phyloP scores from a whole-genome alignment of 2,797 vertebrate genomes.

The Danio choprae region DNA sequence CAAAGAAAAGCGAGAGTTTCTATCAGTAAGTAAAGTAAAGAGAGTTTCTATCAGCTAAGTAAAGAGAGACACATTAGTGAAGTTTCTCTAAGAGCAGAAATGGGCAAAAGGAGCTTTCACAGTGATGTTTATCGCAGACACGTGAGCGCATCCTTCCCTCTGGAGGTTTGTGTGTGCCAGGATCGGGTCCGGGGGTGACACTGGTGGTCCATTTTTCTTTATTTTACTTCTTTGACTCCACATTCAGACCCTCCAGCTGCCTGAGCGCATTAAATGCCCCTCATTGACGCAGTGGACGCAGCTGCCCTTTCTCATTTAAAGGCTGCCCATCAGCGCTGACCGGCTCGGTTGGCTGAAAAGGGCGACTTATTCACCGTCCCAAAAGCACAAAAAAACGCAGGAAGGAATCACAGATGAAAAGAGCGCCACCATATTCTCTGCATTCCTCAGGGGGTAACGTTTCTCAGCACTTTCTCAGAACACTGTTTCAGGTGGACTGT shows the following conservation, averaged over 20 bases:
- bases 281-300: conserved; percentile 53
- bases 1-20: background rate
- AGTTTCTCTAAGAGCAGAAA: conserved; percentile 33
- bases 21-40: conserved; percentile 12
- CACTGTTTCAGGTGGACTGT: no score
- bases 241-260: conserved; percentile 73
- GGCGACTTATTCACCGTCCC: conserved; percentile 38
- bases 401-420: background rate
- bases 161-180: conserved; percentile 36
- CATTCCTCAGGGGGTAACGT: conserved; percentile 3
- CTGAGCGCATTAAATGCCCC: conserved; percentile 70
- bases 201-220: conserved; percentile 40
- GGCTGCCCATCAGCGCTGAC: conserved; percentile 34
- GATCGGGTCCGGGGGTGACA: conserved; percentile 33
- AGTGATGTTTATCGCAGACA: conserved; percentile 48
- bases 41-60: conserved; percentile 1
- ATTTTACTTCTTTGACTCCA: conserved; percentile 49
- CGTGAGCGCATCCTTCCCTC: conserved; percentile 42
- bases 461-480: background rate
- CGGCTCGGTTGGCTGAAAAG: conserved; percentile 46
- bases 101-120: conserved; percentile 19
- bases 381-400: conserved; percentile 31
- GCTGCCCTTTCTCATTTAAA: conserved; percentile 59
- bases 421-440: background rate
- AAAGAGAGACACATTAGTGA: conserved; percentile 35